A percentile compares a stretch with the other conserved stretches of the same genome.
These are phyloP conservation scores for Caenorhabditis auriculariae DNA, from an alignment of 2,888 invertebrate genomes.

Conservation along the genomic window DNA sequence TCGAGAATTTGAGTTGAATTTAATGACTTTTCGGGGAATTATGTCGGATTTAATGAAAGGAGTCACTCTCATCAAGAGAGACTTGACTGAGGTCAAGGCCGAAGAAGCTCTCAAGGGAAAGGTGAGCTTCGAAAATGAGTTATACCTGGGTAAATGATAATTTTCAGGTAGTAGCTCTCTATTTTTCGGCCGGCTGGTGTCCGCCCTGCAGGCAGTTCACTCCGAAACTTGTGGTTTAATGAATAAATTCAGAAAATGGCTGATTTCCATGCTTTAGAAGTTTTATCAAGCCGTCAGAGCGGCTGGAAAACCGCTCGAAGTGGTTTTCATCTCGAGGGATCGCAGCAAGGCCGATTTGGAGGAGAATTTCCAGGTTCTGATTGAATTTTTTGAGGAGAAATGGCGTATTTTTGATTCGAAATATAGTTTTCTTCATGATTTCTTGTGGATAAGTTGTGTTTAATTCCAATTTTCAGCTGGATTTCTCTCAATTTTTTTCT, in stretches of 20 bases:
- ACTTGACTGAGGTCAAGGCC: constrained; percentile 46
- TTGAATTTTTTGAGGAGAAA: too few species aligned
- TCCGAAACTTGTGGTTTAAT: constrained; percentile 54
- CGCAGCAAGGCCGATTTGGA: constrained; percentile 51
- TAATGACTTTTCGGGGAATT: constrained; percentile 4
- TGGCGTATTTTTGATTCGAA: too few species aligned
- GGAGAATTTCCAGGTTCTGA: constrained; percentile 59
- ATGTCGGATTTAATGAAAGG: constrained; percentile 52
- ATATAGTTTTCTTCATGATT: too few species aligned
- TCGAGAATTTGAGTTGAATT: background rate
- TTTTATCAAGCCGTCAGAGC: constrained; percentile 53
- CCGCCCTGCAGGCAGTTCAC: constrained; percentile 61
- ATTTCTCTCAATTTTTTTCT: too few species aligned
- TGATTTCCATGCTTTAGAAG: constrained; percentile 21
- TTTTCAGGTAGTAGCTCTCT: constrained; percentile 65
- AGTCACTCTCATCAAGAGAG: constrained; percentile 39
- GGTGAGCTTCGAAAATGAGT: constrained; percentile 21
- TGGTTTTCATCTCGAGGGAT: constrained; percentile 59
- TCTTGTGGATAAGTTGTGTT: too few species aligned
- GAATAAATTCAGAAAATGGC: background rate
- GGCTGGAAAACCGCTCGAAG: constrained; percentile 56
- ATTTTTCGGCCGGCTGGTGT: constrained; percentile 70
- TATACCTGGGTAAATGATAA: background rate
- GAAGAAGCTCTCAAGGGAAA: constrained; percentile 59
- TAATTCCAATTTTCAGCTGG: too few species aligned